These are phyloP conservation scores for Eurois occulta DNA, from an alignment of 2,888 invertebrate species.

Conservation along the genomic window DNA sequence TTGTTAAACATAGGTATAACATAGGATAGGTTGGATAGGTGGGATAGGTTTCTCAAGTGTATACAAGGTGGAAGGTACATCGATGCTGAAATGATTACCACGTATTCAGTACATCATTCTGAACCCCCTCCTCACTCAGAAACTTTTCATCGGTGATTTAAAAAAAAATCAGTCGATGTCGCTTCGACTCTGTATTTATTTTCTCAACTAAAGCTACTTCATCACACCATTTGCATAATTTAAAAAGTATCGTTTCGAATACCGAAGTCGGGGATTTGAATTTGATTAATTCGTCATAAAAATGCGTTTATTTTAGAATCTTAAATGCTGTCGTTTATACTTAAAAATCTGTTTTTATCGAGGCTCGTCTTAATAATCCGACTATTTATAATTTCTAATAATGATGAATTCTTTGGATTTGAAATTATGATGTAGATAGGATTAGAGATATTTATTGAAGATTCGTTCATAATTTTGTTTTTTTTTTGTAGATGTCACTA, in stretches of 20 bases:
- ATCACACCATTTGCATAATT: neutral
- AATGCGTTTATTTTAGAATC: conserved; percentile 9
- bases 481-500: neutral
- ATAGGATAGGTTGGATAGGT: too few species aligned
- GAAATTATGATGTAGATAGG: neutral
- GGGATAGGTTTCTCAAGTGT: neutral
- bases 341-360: neutral
- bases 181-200: neutral
- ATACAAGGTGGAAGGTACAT: too few species aligned
- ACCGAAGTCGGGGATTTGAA: neutral
- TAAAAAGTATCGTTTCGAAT: neutral
- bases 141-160: neutral
- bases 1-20: too few species aligned
- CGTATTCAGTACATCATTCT: too few species aligned
- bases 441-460: neutral
- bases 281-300: conserved; percentile 9
- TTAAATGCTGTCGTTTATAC: neutral
- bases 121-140: neutral
- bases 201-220: neutral
- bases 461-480: neutral
- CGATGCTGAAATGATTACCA: neutral
- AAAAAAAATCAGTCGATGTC: neutral
- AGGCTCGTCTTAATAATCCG: neutral
- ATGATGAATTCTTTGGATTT: conserved; percentile 19
- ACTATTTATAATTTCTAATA: conserved; percentile 20